A percentile compares a stretch with the other conserved stretches of the same genome.
These are phyloP conservation scores for Delphinus delphis DNA, from an alignment of 2,113 vertebrate species.

Conservation along the genomic window DNA sequence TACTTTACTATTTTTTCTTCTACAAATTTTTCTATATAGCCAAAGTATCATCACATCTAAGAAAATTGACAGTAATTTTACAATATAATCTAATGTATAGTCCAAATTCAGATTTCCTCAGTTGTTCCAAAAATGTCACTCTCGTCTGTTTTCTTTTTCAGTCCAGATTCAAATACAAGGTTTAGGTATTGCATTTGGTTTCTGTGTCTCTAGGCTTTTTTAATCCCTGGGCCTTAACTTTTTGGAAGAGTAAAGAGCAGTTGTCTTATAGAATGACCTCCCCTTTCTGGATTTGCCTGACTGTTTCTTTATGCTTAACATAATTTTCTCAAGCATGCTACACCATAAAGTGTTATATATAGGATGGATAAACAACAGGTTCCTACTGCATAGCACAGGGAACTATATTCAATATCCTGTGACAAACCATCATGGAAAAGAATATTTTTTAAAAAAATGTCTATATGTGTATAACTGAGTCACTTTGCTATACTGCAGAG, in stretches of 20 bases:
- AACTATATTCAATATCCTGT: no score
- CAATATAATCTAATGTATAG: not conserved
- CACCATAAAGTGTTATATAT: no score
- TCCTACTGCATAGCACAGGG: no score
- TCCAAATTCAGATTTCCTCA: constrained; percentile 1
- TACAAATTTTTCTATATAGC: not conserved
- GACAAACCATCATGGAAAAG: no score
- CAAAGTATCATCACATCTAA: not conserved
- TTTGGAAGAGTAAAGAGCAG: not conserved
- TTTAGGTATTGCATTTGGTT: not conserved
- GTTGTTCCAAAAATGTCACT: constrained; percentile 7
- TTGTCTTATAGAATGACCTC: not conserved
- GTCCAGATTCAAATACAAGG: not conserved
- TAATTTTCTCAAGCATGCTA: not conserved
- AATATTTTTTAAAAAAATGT: no score
- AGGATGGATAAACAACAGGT: no score
- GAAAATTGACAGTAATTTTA: constrained; percentile 33
- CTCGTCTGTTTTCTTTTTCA: not conserved
- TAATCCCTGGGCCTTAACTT: not conserved
- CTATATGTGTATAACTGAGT: no score
- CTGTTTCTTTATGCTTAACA: not conserved
- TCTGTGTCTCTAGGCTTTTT: not conserved
- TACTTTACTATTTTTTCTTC: constrained; percentile 17
- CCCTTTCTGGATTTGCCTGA: not conserved
- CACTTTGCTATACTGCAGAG: no score